These are phyloP conservation scores for Orchestes rusci DNA, from an alignment of 2,888 invertebrate species.

Conservation along the genomic window DNA sequence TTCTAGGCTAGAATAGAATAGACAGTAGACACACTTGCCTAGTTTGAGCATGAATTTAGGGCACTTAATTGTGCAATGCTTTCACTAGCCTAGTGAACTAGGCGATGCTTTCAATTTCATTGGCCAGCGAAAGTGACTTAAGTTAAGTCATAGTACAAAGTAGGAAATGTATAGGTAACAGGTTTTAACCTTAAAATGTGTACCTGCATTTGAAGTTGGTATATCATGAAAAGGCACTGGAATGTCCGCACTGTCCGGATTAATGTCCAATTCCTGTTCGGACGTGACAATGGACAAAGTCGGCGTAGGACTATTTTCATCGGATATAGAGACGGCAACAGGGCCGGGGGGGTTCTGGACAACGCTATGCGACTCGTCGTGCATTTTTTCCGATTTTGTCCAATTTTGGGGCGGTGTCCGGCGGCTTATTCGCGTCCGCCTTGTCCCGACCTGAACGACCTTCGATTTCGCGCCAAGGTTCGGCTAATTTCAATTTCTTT, in stretches of 20 bases:
- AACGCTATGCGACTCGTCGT: slow-evolving; percentile 64
- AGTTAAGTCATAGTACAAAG: too few species aligned
- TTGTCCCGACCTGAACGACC: slow-evolving; percentile 45
- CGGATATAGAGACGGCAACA: slow-evolving; percentile 56
- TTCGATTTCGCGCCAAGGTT: slow-evolving; percentile 45
- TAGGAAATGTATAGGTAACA: too few species aligned
- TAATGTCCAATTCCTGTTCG: slow-evolving; percentile 47
- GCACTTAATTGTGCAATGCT: slow-evolving; percentile 10
- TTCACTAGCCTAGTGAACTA: too few species aligned
- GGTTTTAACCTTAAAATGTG: too few species aligned
- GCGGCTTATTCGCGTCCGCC: slow-evolving; percentile 40
- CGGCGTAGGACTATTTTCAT: slow-evolving; percentile 38
- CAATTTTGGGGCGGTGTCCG: slow-evolving; percentile 7
- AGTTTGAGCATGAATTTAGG: too few species aligned
- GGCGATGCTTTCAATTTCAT: too few species aligned
- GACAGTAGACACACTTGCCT: slow-evolving; percentile 16
- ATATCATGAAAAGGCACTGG: slow-evolving; percentile 53
- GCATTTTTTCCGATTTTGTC: slow-evolving; percentile 39
- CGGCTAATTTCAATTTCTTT: slow-evolving; percentile 46
- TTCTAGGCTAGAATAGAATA: slow-evolving; percentile 26
- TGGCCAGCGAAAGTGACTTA: too few species aligned
- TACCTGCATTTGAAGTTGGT: slow-evolving; percentile 46
- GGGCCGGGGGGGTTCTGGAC: slow-evolving; percentile 44
- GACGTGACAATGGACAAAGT: slow-evolving; percentile 39
- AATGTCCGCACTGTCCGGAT: slow-evolving; percentile 48